Conservation (phyloP, 1,140 invertebrate genomes). For the Acromyrmex echinatior region DNA sequence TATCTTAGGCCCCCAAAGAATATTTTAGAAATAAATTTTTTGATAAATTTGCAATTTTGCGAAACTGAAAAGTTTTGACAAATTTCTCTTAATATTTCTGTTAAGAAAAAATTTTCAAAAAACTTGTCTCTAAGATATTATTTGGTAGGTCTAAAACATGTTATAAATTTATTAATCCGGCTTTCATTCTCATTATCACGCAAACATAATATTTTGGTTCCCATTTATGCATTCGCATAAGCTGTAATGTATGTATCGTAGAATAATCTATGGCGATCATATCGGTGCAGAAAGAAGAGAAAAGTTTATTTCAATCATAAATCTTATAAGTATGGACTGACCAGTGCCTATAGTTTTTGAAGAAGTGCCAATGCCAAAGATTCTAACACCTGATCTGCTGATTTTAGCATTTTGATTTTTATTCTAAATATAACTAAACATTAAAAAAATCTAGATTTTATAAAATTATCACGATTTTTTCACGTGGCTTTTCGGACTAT, state of each 20-base stretch:
- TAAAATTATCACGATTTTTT: too few species aligned
- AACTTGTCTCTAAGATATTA: background rate
- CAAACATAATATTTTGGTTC: constrained; percentile 2
- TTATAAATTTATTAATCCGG: background rate
- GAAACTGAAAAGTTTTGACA: background rate
- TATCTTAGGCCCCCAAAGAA: background rate
- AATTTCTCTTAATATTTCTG: background rate
- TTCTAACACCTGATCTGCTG: too few species aligned
- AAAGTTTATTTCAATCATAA: background rate
- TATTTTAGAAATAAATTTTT: constrained; percentile 5
- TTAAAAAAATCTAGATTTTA: too few species aligned
- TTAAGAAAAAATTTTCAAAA: background rate
- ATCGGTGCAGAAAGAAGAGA: constrained; percentile 28
- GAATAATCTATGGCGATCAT: background rate
- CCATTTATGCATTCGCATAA: background rate
- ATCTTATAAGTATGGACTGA: too few species aligned
- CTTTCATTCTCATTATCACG: background rate
- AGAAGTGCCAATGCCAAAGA: too few species aligned
- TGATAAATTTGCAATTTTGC: background rate
- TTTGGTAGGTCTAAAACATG: background rate
- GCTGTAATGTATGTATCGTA: background rate
- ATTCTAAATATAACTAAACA: too few species aligned
- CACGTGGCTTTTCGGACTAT: too few species aligned
- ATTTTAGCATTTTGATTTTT: too few species aligned
- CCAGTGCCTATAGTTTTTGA: too few species aligned